These are phyloP conservation scores for Pyrrhura leucotis DNA, from an alignment of 2,797 vertebrate species.

Conservation along the genomic window DNA sequence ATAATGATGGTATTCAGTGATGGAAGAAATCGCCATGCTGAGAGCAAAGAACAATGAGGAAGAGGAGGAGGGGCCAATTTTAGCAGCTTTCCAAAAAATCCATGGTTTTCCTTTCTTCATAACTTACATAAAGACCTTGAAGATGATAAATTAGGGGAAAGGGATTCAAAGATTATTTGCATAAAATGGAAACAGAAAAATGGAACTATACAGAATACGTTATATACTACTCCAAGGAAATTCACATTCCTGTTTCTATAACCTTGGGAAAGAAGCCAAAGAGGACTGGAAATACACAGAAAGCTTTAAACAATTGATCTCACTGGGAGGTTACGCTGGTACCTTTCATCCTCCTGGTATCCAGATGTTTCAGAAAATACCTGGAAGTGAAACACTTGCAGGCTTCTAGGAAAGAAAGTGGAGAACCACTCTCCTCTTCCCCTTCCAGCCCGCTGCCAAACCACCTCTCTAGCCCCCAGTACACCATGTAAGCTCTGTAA, in stretches of 20 bases:
- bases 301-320: constrained; percentile 62
- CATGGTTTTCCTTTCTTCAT: not conserved
- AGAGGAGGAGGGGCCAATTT: constrained; percentile 11
- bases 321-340: constrained; percentile 61
- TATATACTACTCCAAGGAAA: constrained; percentile 2
- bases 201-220: not conserved
- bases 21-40: not conserved
- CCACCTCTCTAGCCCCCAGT: not conserved
- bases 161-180: constrained; percentile 39
- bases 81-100: constrained; percentile 20
- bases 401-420: not conserved
- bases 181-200: constrained; percentile 14
- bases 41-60: constrained; percentile 29
- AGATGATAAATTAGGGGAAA: constrained; percentile 37
- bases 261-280: constrained; percentile 48
- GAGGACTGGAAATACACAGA: constrained; percentile 35
- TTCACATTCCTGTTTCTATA: constrained; percentile 48
- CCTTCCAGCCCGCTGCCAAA: not conserved
- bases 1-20: not conserved
- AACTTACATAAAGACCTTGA: constrained; percentile 23
- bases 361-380: constrained; percentile 65
- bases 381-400: constrained; percentile 42
- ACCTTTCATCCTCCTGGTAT: constrained; percentile 54
- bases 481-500: not conserved
- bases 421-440: not conserved